Evolutionary conservation across 2,888 invertebrate genomes (phyloP), one percentile per base, ranked within the genome.

Genomic region (Xanthorhoe designata): DNA sequence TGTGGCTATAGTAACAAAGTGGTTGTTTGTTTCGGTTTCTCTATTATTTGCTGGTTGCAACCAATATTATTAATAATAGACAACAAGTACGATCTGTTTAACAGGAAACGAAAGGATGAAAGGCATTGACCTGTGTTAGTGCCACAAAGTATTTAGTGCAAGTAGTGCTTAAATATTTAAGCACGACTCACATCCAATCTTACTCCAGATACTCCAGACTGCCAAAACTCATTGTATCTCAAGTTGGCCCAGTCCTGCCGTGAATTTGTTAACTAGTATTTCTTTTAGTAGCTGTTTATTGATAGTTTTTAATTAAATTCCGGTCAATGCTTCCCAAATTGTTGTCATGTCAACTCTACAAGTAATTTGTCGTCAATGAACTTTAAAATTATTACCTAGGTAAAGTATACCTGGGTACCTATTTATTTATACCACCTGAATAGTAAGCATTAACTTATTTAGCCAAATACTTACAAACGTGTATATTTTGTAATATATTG

Each of bases 401-500:
- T n/a, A n/a, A n/a, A n/a, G 17, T 53, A 42, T 13, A 18, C 17
- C 2, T 56, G 15, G n/a, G 15, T 47, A 57, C 17, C 32, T 55
- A 63, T 64, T 62, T 35, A 19, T 24, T 59, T 65, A 68, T 56
- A 56, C 50, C 50, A 70, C 61, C 64, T 68, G 60, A 62, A 59
- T 67, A 61, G 60, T 62, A 60, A 61, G 61, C 57, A 49, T 49
- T 17, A 59, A 56, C 45, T 62, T 17, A 42, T 42, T 47, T 66
- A 64, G 70, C 72, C 72, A 75, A 73, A 73, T 67, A 70, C 75
- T 77, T 75, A 77, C 72, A 82, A 78, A 81, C 79, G 73, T 85
- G 85, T 88, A 88, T 90, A 91, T 91, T 91, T 90, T 91, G 89
- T 91, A 90, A 85, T 75, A 84, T 88, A 90, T 87, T 91, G 90